Base-by-base conservation (phyloP, 2,797 vertebrate species). In the Labroides dimidiatus region DNA sequence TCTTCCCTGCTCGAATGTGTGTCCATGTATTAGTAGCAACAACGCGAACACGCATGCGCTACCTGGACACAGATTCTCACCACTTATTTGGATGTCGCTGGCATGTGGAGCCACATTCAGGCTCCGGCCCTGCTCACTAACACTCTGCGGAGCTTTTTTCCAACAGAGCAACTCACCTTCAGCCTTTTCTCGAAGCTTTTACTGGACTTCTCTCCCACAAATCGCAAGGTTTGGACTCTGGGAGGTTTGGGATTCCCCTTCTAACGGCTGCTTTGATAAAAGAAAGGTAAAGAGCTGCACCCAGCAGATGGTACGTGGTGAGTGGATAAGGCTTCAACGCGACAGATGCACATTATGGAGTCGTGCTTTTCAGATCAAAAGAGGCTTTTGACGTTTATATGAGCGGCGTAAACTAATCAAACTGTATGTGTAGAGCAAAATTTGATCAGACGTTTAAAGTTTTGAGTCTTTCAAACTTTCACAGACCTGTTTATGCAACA, bases 221-320 rank as follows among this genome's bases (percentile, higher is more conserved):
- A 55, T 24, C 7, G 42, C 69, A 65, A 79, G 81, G 81, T 66
- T 58, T 68, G 69, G 50, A 79, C 70, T 49, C 47, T 13, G 49
- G 66, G 49, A 87, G 59, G 62, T 54, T 62, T 6, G 89, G 91
- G 86, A 92, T 88, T 82, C 81, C 86, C 90, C 86, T 33, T 59
- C 58, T 69, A 88, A 90, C 87, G 76, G 81, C 81, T 81, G 49
- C 65, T 68, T 72, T 89, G 85, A 91, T 91, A 91, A 90, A 81
- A 77, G 70, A 75, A 80, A 88, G 70, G 79, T 81, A 78, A 52
- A 75, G 68, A 42, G 84, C 82, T 88, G 82, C 86, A 84, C 78
- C 82, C 79, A 82, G 87, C 91, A 92, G 90, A 88, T 90, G 90
- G 90, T 87, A 77, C 44, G 64, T 87, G 90, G 84, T 87, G 78